A percentile compares a stretch with the other conserved stretches of the same genome.
Evolutionary conservation across 2,113 vertebrate genomes (phyloP).

Genomic region (Toxotes chatareus): DNA sequence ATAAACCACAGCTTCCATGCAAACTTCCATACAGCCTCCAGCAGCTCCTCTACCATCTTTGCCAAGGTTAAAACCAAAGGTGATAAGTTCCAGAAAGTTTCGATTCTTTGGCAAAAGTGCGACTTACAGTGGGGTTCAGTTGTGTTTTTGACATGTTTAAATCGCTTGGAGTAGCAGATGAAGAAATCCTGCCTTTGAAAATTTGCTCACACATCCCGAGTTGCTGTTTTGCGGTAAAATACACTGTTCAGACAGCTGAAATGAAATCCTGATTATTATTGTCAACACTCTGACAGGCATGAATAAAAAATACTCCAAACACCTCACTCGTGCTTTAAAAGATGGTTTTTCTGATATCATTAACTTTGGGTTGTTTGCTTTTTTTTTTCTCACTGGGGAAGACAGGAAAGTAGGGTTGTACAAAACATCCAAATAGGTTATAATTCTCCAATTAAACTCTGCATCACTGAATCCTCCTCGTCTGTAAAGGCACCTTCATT

Average conservation of each 20-base stretch:
- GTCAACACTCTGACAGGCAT: background rate
- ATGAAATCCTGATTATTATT: background rate
- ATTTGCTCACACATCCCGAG: background rate
- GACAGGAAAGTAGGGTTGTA: background rate
- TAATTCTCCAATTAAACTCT: background rate
- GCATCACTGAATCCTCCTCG: background rate
- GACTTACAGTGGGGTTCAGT: background rate
- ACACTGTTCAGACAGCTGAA: background rate
- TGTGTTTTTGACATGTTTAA: background rate
- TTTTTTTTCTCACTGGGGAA: background rate
- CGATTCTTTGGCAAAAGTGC: background rate
- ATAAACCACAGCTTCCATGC: background rate
- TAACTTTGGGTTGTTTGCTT: background rate
- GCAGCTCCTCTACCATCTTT: background rate
- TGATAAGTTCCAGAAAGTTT: background rate
- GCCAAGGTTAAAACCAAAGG: background rate
- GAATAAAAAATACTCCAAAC: background rate
- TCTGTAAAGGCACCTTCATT: conserved; percentile 24
- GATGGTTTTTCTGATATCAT: background rate
- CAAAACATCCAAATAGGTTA: background rate
- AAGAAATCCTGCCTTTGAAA: background rate
- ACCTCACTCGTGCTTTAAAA: background rate
- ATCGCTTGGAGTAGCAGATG: background rate
- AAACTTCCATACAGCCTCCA: too few species aligned
- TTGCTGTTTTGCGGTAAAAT: background rate